phyloP scores from a whole-genome alignment of 2,113 vertebrate genomes.

The Alethe diademata region DNA sequence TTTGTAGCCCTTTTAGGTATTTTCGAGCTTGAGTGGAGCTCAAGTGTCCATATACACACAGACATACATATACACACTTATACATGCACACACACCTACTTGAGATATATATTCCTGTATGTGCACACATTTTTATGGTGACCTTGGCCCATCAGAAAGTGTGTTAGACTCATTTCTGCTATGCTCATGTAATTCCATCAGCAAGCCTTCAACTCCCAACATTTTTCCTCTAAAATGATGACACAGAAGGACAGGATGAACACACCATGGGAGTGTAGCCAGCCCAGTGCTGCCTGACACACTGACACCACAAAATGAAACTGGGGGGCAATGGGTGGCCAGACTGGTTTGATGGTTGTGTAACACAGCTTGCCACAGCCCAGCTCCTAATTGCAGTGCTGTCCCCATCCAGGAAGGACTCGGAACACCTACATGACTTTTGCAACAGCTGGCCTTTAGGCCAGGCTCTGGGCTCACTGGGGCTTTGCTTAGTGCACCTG shows the following conservation, averaged over 20 bases:
- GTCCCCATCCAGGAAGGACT: not conserved
- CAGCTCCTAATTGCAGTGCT: not conserved
- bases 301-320: not conserved
- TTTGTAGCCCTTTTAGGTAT: not conserved
- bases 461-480: accelerated
- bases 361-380: not conserved
- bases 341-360: not conserved
- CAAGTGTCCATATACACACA: not conserved
- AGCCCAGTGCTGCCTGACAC: not conserved
- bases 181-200: not conserved
- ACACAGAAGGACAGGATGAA: not conserved
- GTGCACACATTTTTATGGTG: not conserved
- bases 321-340: not conserved
- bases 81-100: not conserved
- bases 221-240: not conserved
- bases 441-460: not conserved
- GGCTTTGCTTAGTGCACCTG: not conserved
- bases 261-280: accelerated
- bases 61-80: accelerated
- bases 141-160: not conserved
- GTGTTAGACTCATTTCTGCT: not conserved
- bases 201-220: not conserved
- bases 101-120: not conserved
- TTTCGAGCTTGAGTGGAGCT: not conserved
- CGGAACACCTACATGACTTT: not conserved